Conservation (phyloP, 2,113 vertebrate species). For the Lonchura striata region DNA sequence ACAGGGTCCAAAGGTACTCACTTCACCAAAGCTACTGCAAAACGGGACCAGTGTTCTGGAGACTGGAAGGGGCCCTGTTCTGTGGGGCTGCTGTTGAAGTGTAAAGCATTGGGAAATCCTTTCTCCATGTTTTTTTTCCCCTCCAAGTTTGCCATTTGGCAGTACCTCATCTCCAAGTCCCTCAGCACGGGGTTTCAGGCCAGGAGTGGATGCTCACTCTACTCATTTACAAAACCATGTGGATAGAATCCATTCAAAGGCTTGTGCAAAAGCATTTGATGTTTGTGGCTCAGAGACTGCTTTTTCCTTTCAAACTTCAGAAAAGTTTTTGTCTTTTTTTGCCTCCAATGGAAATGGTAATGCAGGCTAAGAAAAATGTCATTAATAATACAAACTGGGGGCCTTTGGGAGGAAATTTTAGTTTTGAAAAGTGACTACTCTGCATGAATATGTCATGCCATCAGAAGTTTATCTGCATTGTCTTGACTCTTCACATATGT, state of each 20-base stretch:
- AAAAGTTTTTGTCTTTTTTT: conserved; percentile 18
- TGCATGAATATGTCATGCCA: conserved; percentile 5
- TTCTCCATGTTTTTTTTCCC: not conserved
- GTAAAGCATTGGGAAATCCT: not conserved
- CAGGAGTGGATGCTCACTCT: not conserved
- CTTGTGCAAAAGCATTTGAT: not conserved
- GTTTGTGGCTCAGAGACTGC: not conserved
- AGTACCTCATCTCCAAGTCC: not conserved
- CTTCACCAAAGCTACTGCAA: not conserved
- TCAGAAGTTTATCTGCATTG: conserved; percentile 52
- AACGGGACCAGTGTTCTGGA: not conserved
- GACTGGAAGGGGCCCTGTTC: not conserved
- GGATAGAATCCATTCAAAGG: not conserved
- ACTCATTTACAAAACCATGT: not conserved
- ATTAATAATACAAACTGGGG: conserved; percentile 40
- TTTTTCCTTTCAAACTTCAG: not conserved
- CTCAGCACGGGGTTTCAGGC: not conserved
- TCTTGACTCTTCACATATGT: conserved; percentile 42
- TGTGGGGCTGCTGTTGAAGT: not conserved
- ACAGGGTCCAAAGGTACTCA: not conserved
- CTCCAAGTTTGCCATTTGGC: not conserved
- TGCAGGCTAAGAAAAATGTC: not conserved
- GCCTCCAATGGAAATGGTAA: conserved; percentile 7
- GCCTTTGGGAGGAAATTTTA: not conserved
- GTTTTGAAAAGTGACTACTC: conserved; percentile 42